Base-by-base conservation (phyloP, 2,888 invertebrate species). In the Acronicta psi region DNA sequence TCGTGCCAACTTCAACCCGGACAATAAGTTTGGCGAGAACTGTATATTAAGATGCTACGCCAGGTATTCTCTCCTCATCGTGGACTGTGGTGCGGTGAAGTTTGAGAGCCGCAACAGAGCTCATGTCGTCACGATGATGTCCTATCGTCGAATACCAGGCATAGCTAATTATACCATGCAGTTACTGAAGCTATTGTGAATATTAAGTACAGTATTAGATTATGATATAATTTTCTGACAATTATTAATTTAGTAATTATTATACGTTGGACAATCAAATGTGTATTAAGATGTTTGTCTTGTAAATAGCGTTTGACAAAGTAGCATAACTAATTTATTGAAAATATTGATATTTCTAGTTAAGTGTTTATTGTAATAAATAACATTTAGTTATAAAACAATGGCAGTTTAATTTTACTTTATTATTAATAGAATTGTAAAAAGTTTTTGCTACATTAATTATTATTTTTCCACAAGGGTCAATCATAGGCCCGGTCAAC, bases 251-350 rank as follows among this genome's bases (percentile, higher is more conserved):
- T n/a, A 6, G 1, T 34, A 31, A 5, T 34, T 5, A 34, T 13
- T 4, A 31, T 13, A n/a, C n/a, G n/a, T 34, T 49, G 17, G 42
- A 41, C n/a, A 49, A 45, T 10, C 2, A 43, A 45, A 17, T 34
- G 8, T 52, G 14, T 49, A 44, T 44, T 56, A 18, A 29, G 18
- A 7, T 37, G 0, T 41, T 43, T 34, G 51, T 17, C 18, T 68
- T 68, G 54, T 68, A 55, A 52, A 52, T 68, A 69, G 42, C 20
- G 54, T 55, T 55, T 47, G 59, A 52, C 14, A 57, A 57, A 14
- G 29, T 72, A 67, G 59, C 18, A 34, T 53, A 63, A 58, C 36
- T 69, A 50, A 69, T 46, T 67, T 69, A 63, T 69, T 17, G 13
- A 47, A 16, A 50, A 45, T 18, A 9, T 31, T 52, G 58, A 63